Evolutionary conservation across 2,113 vertebrate species (phyloP).

Genomic region (Misgurnus anguillicaudatus): DNA sequence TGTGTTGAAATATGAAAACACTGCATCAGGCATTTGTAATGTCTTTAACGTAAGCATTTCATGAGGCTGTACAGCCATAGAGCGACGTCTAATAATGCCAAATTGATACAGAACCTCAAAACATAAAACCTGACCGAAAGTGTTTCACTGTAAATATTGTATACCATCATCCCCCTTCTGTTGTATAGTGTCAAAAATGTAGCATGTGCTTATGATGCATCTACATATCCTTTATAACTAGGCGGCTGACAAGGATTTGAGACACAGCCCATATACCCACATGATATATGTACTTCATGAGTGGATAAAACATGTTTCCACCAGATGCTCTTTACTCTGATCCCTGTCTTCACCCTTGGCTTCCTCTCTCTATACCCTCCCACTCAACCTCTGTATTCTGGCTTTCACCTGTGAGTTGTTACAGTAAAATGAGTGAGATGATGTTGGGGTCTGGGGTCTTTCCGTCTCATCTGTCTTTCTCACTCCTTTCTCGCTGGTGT

Average conservation of each 20-base stretch:
- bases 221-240: background rate
- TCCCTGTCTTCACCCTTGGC: background rate
- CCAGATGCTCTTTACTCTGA: slow-evolving; percentile 44
- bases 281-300: background rate
- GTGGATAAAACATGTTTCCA: slow-evolving; percentile 41
- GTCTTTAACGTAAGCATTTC: too few species aligned
- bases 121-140: too few species aligned
- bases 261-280: background rate
- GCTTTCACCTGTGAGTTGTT: slow-evolving; percentile 32
- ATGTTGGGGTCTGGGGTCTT: slow-evolving; percentile 18
- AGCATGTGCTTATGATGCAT: background rate
- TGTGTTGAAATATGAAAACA: too few species aligned
- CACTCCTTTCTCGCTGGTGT: background rate
- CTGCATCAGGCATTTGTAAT: too few species aligned
- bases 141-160: too few species aligned
- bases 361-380: background rate
- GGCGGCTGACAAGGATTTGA: background rate
- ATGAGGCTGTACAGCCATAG: too few species aligned
- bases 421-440: slow-evolving; percentile 34
- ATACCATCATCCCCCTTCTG: too few species aligned
- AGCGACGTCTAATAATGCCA: too few species aligned
- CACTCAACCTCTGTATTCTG: slow-evolving; percentile 27
- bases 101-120: too few species aligned
- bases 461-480: slow-evolving; percentile 33
- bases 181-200: too few species aligned